Conservation (phyloP, 2,888 invertebrate species). For the Drosophila parthenogenetica region DNA sequence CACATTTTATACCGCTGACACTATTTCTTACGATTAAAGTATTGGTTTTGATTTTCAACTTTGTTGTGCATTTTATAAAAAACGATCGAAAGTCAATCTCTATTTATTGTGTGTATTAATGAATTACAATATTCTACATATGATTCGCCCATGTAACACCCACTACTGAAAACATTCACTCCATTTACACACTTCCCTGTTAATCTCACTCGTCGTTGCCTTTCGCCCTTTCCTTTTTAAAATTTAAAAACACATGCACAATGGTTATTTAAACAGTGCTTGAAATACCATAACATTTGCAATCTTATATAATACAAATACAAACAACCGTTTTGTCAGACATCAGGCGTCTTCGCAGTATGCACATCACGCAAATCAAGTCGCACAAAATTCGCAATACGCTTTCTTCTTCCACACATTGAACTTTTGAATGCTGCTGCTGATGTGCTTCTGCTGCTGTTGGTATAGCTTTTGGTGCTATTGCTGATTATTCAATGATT, state of each 20-base stretch:
- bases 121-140: not conserved
- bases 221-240: constrained; percentile 71
- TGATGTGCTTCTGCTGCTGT: constrained; percentile 43
- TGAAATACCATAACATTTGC: constrained; percentile 78
- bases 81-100: too few relatives aligned
- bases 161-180: constrained; percentile 14
- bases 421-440: constrained; percentile 71
- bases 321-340: constrained; percentile 45
- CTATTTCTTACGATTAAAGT: not conserved
- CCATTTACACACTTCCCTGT: constrained; percentile 22
- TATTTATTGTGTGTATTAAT: too few relatives aligned
- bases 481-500: constrained; percentile 76
- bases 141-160: constrained; percentile 5
- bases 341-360: constrained; percentile 42
- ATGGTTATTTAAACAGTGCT: constrained; percentile 74
- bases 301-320: constrained; percentile 62
- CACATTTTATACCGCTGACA: constrained; percentile 10
- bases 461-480: constrained; percentile 31
- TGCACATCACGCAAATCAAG: constrained; percentile 82
- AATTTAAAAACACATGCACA: constrained; percentile 56
- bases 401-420: constrained; percentile 62
- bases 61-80: too few relatives aligned
- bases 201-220: constrained; percentile 48
- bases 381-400: constrained; percentile 65
- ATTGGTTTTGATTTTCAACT: not conserved